Conservation (phyloP, 2,797 vertebrate genomes). For the Lophius americanus region DNA sequence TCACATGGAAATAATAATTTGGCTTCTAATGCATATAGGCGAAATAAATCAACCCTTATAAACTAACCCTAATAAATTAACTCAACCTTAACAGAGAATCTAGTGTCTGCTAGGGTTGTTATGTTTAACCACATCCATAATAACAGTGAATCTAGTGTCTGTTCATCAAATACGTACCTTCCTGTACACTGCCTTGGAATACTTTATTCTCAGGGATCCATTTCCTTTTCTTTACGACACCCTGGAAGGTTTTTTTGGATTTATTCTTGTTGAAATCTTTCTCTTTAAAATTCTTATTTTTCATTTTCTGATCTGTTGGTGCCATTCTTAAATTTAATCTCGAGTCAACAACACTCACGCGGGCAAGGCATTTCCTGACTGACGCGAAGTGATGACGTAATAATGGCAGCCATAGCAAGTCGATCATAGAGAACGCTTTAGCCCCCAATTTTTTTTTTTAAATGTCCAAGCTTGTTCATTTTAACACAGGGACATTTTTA, state of each 20-base stretch:
- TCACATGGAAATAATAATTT: rapidly evolving
- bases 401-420: slow-evolving; percentile 17
- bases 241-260: slow-evolving; percentile 3
- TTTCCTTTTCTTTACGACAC: slow-evolving; percentile 68
- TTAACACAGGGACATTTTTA: not conserved
- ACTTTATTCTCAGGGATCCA: slow-evolving; percentile 73
- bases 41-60: too few relatives aligned
- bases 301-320: slow-evolving; percentile 48
- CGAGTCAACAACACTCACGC: slow-evolving; percentile 36
- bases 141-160: not conserved
- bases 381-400: slow-evolving; percentile 65
- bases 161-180: slow-evolving; percentile 66
- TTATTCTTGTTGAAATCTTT: slow-evolving; percentile 42
- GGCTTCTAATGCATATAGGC: too few relatives aligned
- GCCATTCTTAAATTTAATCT: slow-evolving; percentile 52
- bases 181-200: slow-evolving; percentile 79
- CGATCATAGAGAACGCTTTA: not conserved
- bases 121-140: not conserved
- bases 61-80: too few relatives aligned
- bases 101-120: not conserved
- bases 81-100: not conserved
- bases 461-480: not conserved
- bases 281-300: slow-evolving; percentile 30
- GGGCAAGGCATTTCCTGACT: not conserved
- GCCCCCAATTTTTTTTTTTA: too few relatives aligned